These are phyloP conservation scores for Eupithecia dodoneata DNA, from an alignment of 2,888 invertebrate genomes.

Conservation along the genomic window DNA sequence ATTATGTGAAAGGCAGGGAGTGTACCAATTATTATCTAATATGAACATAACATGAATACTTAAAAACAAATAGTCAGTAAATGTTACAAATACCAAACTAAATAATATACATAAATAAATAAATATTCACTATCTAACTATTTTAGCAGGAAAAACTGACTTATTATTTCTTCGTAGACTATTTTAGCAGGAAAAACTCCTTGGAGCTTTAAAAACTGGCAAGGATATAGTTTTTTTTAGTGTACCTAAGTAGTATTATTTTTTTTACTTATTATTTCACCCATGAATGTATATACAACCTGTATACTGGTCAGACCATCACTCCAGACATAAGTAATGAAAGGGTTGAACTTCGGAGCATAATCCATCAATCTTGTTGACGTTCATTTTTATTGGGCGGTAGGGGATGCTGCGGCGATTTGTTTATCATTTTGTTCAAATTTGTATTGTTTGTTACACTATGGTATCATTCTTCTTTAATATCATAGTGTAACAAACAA, in stretches of 20 bases:
- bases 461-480: not conserved
- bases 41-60: too few species aligned
- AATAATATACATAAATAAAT: too few species aligned
- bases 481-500: not conserved
- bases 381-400: slow-evolving; percentile 45
- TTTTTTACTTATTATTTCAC: not conserved
- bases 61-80: too few species aligned
- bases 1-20: too few species aligned
- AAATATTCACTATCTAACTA: too few species aligned
- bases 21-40: too few species aligned
- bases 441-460: slow-evolving; percentile 10
- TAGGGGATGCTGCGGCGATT: slow-evolving; percentile 35
- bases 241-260: not conserved
- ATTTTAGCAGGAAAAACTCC: too few species aligned
- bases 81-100: too few species aligned
- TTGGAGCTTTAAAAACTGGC: too few species aligned
- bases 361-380: slow-evolving; percentile 44
- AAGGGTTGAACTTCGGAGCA: slow-evolving; percentile 43
- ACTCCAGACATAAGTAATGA: slow-evolving; percentile 43
- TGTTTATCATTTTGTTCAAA: slow-evolving; percentile 24
- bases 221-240: too few species aligned
- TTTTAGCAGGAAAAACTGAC: too few species aligned
- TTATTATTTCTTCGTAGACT: too few species aligned
- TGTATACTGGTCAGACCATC: slow-evolving; percentile 30
- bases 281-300: slow-evolving; percentile 6